Evolutionary conservation across 2,888 invertebrate species (phyloP).

Genomic region (Stenchaetothrips biformis): DNA sequence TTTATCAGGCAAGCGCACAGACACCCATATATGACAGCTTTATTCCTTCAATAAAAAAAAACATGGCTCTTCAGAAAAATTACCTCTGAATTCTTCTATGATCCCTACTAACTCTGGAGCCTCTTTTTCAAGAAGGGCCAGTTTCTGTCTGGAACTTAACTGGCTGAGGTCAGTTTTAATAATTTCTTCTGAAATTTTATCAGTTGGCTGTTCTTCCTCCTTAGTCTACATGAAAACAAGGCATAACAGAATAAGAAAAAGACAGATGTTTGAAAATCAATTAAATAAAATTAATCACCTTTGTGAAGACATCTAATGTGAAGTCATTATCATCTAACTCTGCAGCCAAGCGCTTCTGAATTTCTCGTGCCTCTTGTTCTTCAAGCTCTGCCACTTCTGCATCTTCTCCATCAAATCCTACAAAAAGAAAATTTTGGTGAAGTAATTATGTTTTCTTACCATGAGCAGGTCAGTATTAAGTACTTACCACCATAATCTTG

Average conservation of each 20-base stretch:
- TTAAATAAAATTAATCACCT: constrained; percentile 41
- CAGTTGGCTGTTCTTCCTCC: constrained; percentile 40
- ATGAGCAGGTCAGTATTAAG: not conserved
- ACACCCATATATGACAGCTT: not conserved
- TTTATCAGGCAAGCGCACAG: not conserved
- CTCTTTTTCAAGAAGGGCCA: constrained; percentile 73
- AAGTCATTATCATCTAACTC: constrained; percentile 77
- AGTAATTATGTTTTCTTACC: constrained; percentile 27
- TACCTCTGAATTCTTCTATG: constrained; percentile 71
- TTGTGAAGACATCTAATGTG: constrained; percentile 55
- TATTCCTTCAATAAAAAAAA: not conserved
- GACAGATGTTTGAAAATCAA: constrained; percentile 23
- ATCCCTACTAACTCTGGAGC: constrained; percentile 81
- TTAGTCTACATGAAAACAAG: constrained; percentile 40
- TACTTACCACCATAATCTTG: constrained; percentile 68
- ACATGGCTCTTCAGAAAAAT: constrained; percentile 38
- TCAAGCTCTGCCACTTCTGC: constrained; percentile 72
- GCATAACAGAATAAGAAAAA: constrained; percentile 26
- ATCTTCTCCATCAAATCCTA: constrained; percentile 51
- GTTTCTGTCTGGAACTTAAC: constrained; percentile 68
- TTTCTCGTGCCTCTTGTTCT: constrained; percentile 75
- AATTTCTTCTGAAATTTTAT: constrained; percentile 52
- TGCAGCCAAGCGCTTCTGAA: constrained; percentile 70
- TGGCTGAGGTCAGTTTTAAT: constrained; percentile 72
- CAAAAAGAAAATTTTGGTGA: constrained; percentile 39